Base-by-base conservation (phyloP, 2,113 vertebrate species). In the Cyphomyrus plagiostoma region DNA sequence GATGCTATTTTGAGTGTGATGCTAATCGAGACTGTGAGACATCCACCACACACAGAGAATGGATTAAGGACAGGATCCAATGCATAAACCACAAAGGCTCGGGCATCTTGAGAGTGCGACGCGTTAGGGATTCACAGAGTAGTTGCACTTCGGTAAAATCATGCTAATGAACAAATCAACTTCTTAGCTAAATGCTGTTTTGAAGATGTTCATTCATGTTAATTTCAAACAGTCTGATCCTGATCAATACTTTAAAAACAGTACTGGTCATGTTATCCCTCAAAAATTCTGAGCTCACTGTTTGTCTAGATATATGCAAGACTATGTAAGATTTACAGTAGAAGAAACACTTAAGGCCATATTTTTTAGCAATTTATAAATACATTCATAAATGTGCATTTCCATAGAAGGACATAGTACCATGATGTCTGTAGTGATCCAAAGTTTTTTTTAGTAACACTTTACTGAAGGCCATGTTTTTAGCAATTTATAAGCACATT, bases 1-100 rank as follows among this genome's bases (percentile, higher is more conserved):
- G 10, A 80, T 91, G 70, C 80, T 89, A 90, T 91, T 6, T 56
- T 92, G 90, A 90, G 91, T 50, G 53, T 45, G 62, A 17, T 89
- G 84, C 88, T 89, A 84, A 84, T 86, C 58, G 87, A 23, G 45
- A 87, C 26, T 88, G 49, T 30, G 84, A 90, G 45, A 53, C 11
- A 2, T 89, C 90, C 82, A 91, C 58, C 53, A 77, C 52, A 82
- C 23, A 86, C 90, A 82, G 45, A 4, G n/a, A 49, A 39, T 23
- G 10, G 49, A 46, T 39, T 89, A 42, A 89, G 21, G 52, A n/a
- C 74, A 58, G 8, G 48, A 89, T 17, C 4, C 17, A 42, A 56
- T 58, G n/a, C 26, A 30, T 26, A 30, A 11, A 26, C n/a, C 62
- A 70, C 9, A 70, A 70, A 70, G 62, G 9, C 62, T 13, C 9